Evolutionary conservation across 2,113 vertebrate species (phyloP).

Genomic region (Phasianus colchicus): DNA sequence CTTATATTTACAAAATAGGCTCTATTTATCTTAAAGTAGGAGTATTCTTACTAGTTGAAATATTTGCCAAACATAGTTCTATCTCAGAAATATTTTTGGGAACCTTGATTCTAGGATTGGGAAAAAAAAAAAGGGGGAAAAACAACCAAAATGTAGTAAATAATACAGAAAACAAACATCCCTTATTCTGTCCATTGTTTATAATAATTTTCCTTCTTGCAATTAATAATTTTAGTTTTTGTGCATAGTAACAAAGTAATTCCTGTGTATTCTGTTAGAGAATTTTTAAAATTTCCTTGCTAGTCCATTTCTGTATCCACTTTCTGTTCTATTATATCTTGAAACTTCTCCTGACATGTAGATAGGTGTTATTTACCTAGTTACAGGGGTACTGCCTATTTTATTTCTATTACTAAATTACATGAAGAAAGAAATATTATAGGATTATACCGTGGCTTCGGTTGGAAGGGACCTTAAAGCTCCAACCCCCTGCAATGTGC

Average conservation of each 20-base stretch:
- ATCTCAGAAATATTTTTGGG: background rate
- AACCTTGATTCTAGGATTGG: background rate
- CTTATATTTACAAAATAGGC: background rate
- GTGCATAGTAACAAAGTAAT: background rate
- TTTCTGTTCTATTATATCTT: background rate
- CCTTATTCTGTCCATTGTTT: background rate
- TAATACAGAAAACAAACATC: background rate
- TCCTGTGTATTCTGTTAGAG: background rate
- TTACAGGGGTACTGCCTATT: background rate
- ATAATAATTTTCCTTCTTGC: background rate
- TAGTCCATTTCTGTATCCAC: background rate
- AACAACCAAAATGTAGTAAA: background rate
- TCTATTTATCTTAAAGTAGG: background rate
- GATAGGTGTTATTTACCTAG: background rate
- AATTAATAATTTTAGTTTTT: background rate
- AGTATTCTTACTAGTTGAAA: background rate
- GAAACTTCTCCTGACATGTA: background rate
- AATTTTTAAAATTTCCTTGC: background rate
- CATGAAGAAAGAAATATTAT: background rate
- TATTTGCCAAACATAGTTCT: background rate
- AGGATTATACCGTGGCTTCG: background rate
- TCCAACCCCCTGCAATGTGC: background rate
- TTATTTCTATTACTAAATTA: constrained; percentile 3
- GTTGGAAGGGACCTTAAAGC: background rate
- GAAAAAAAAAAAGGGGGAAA: background rate